A percentile compares a stretch with the other conserved stretches of the same genome.
phyloP scores from a whole-genome alignment of 2,797 vertebrate species.

The Danio kyathit region DNA sequence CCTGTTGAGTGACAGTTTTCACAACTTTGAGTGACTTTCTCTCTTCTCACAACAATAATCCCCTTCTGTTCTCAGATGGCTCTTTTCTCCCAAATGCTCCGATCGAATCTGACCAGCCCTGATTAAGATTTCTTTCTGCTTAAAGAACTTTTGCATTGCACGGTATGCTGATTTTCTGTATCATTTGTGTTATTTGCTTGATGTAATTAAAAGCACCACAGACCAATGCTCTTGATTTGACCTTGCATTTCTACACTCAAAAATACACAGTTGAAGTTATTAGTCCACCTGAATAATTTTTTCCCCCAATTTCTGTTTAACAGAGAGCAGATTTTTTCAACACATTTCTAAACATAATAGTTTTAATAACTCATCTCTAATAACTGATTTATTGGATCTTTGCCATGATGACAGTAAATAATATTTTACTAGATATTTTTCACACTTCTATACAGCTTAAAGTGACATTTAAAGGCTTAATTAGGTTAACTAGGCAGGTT shows the following conservation, averaged over 20 bases:
- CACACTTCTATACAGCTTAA: too few relatives aligned
- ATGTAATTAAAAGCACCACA: background rate
- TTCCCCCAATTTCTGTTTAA: too few relatives aligned
- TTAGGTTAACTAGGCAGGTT: too few relatives aligned
- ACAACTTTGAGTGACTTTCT: constrained; percentile 64
- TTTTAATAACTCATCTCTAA: too few relatives aligned
- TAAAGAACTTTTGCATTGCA: background rate
- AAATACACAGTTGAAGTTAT: too few relatives aligned
- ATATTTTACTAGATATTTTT: too few relatives aligned
- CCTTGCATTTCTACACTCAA: background rate
- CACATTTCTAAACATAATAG: too few relatives aligned
- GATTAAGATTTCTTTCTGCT: constrained; percentile 32
- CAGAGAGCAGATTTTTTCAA: too few relatives aligned
- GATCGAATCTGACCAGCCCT: constrained; percentile 44
- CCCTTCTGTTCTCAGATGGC: constrained; percentile 62
- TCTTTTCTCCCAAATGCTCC: constrained; percentile 50
- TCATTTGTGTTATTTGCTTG: background rate
- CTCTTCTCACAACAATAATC: constrained; percentile 63
- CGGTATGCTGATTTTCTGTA: background rate
- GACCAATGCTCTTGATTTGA: background rate
- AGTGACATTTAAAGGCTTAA: too few relatives aligned
- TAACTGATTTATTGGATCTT: too few relatives aligned
- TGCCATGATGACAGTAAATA: too few relatives aligned
- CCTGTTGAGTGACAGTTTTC: constrained; percentile 66
- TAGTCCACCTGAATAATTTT: too few relatives aligned